A percentile compares a stretch with the other conserved stretches of the same genome.
Conservation (phyloP, 2,888 invertebrate species). For the Drosophila mayaguana region DNA sequence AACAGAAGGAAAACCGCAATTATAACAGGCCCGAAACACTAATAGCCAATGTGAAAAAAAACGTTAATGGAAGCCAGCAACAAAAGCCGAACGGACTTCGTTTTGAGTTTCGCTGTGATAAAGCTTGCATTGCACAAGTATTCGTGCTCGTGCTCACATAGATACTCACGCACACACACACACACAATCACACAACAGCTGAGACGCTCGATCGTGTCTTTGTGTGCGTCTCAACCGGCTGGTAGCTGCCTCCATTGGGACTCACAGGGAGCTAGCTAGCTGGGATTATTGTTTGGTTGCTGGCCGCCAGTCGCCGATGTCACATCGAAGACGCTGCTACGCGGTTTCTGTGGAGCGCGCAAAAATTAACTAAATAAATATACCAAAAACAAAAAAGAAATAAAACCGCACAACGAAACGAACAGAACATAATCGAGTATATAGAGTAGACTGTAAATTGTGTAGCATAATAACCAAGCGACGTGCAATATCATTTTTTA, state of each 20-base stretch:
- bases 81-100: conserved; percentile 63
- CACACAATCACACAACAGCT: conserved; percentile 41
- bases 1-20: conserved; percentile 72
- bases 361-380: conserved; percentile 9
- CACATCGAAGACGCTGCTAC: conserved; percentile 73
- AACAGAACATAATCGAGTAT: conserved; percentile 6
- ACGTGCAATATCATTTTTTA: conserved; percentile 33
- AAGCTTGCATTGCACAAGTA: conserved; percentile 60
- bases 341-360: conserved; percentile 55
- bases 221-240: conserved; percentile 52
- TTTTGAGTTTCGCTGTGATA: conserved; percentile 48
- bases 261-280: conserved; percentile 60
- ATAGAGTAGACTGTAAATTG: conserved; percentile 4
- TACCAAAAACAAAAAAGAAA: background rate
- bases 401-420: background rate
- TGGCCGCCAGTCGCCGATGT: conserved; percentile 74
- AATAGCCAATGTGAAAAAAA: conserved; percentile 66
- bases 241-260: conserved; percentile 37
- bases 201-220: conserved; percentile 68
- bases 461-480: conserved; percentile 1
- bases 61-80: conserved; percentile 39
- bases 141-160: conserved; percentile 16
- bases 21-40: conserved; percentile 63
- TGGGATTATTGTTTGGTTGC: conserved; percentile 71
- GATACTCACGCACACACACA: conserved; percentile 24